Percentiles rank a stretch among this genome's conserved stretches.
Conservation (phyloP, 2,797 vertebrate species). For the Bucorvus abyssinicus region DNA sequence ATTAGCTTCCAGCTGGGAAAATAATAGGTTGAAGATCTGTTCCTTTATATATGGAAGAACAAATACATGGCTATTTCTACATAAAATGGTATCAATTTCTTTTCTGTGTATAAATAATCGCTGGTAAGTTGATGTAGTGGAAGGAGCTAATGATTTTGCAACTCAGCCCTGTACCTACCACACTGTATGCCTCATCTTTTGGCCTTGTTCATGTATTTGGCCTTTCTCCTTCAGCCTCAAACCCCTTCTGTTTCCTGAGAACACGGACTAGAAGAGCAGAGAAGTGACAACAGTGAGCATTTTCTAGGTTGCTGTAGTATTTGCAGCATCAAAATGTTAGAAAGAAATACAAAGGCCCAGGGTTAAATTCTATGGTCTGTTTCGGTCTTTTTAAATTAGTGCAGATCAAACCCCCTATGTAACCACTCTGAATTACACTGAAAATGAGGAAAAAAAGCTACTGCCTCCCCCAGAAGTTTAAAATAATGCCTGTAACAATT, state of each 20-base stretch:
- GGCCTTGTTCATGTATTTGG: background rate
- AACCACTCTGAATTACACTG: background rate
- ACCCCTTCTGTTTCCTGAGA: background rate
- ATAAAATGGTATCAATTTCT: background rate
- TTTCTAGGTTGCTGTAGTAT: background rate
- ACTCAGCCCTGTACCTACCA: background rate
- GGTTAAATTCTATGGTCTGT: background rate
- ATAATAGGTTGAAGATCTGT: constrained; percentile 4
- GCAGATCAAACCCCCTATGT: background rate
- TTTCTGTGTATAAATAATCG: background rate
- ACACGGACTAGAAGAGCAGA: background rate
- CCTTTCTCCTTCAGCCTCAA: background rate
- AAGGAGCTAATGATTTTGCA: background rate
- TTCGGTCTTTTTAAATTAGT: background rate
- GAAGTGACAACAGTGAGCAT: background rate
- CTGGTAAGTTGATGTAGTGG: background rate
- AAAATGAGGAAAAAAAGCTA: background rate
- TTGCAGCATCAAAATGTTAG: background rate
- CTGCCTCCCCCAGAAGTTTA: background rate
- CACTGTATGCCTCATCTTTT: background rate
- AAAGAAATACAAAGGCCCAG: background rate
- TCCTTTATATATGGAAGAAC: background rate
- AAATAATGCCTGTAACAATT: background rate
- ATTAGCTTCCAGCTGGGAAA: constrained; percentile 52
- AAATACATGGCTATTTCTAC: background rate